Conservation (phyloP, 2,797 vertebrate genomes). For the Mus caroli region DNA sequence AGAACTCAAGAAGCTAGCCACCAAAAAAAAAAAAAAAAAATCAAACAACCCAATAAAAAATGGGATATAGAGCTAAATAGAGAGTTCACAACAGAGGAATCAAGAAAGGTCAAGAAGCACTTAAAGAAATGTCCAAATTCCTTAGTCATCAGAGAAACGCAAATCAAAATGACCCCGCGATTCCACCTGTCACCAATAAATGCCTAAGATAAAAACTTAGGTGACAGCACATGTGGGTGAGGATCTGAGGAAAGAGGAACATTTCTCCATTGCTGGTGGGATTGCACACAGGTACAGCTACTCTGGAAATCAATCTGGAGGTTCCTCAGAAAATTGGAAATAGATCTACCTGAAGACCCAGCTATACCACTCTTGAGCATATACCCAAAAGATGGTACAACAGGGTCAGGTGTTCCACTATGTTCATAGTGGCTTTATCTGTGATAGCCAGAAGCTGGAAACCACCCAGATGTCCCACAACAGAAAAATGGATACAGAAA, state of each 20-base stretch:
- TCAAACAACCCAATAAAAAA: neutral
- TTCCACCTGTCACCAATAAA: neutral
- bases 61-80: neutral
- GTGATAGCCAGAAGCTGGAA: neutral
- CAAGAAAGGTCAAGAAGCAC: neutral
- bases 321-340: neutral
- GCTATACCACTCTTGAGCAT: neutral
- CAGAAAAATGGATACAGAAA: neutral
- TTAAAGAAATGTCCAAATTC: neutral
- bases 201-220: neutral
- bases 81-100: neutral
- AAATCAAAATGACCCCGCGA: neutral
- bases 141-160: neutral
- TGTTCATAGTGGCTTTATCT: neutral
- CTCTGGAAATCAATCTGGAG: neutral
- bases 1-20: neutral
- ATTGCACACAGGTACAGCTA: neutral
- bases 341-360: neutral
- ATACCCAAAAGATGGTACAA: neutral
- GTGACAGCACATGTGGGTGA: neutral
- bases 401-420: neutral
- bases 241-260: neutral
- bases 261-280: neutral
- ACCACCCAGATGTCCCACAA: neutral
- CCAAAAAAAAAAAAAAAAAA: neutral